A percentile compares a stretch with the other conserved stretches of the same genome.
Conservation (phyloP, 2,797 vertebrate species). For the Ceryle rudis region DNA sequence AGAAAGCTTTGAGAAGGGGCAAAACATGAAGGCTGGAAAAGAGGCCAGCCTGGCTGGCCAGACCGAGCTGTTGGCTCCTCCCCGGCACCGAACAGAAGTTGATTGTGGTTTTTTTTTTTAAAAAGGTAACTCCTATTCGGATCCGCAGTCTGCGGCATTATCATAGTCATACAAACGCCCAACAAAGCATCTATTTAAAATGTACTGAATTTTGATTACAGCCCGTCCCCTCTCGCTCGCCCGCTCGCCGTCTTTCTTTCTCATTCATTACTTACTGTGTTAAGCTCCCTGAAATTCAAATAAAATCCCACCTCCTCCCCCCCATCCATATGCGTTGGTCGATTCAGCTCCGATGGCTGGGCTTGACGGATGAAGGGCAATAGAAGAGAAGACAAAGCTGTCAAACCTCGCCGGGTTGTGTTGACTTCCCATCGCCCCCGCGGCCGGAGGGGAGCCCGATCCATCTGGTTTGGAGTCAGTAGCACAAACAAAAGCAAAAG, state of each 20-base stretch:
- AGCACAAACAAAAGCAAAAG: conserved; percentile 67
- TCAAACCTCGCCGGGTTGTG: neutral
- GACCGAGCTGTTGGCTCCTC: neutral
- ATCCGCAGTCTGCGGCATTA: neutral
- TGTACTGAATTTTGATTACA: conserved; percentile 49
- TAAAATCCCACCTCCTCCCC: conserved; percentile 33
- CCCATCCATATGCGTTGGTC: neutral
- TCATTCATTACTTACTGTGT: conserved; percentile 66
- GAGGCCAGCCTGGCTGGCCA: neutral
- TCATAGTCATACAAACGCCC: conserved; percentile 28
- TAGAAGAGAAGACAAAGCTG: conserved; percentile 58
- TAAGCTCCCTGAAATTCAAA: conserved; percentile 72
- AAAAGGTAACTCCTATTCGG: conserved; percentile 48
- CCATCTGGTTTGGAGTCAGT: conserved; percentile 75
- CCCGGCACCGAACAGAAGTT: neutral
- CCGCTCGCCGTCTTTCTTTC: conserved; percentile 10
- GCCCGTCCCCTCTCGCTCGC: neutral
- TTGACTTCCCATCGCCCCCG: conserved; percentile 35
- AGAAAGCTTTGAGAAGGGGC: neutral
- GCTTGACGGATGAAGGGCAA: conserved; percentile 56
- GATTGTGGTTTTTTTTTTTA: neutral
- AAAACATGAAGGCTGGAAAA: neutral
- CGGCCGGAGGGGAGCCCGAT: conserved; percentile 17
- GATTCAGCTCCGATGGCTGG: neutral
- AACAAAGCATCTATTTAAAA: conserved; percentile 68